phyloP scores from a whole-genome alignment of 1,140 invertebrate genomes.

The Tetramorium parvispinum region DNA sequence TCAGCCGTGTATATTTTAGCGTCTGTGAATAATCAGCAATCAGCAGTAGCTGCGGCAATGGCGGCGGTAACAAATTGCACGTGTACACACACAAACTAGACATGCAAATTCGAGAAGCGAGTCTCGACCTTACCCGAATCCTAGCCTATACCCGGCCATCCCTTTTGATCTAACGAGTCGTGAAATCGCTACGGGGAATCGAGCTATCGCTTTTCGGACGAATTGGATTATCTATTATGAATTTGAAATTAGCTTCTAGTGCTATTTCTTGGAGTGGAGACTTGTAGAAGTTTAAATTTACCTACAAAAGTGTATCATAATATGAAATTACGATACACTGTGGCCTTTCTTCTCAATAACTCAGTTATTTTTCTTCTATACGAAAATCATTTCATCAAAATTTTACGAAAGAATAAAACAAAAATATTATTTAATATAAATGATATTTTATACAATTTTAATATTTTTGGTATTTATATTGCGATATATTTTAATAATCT shows the following conservation, averaged over 20 bases:
- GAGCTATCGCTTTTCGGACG: constrained; percentile 69
- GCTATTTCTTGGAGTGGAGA: neutral
- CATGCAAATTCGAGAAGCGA: constrained; percentile 75
- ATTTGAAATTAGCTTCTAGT: neutral
- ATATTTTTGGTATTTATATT: neutral
- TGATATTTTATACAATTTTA: neutral
- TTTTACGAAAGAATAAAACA: neutral
- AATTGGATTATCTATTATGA: constrained; percentile 39
- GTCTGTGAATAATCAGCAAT: constrained; percentile 80
- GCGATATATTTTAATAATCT: constrained; percentile 1
- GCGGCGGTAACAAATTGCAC: constrained; percentile 78
- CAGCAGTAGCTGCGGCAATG: constrained; percentile 77
- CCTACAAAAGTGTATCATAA: neutral
- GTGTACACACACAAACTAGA: constrained; percentile 75
- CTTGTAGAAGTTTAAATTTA: neutral
- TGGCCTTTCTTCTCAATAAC: neutral
- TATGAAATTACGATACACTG: neutral
- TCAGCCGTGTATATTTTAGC: constrained; percentile 77
- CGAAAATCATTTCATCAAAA: neutral
- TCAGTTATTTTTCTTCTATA: neutral
- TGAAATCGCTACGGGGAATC: constrained; percentile 73
- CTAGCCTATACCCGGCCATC: constrained; percentile 64
- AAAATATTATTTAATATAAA: neutral
- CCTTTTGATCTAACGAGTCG: constrained; percentile 76
- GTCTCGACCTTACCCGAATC: constrained; percentile 71